phyloP scores from a whole-genome alignment of 2,113 vertebrate species.

The Patagioenas fasciata region DNA sequence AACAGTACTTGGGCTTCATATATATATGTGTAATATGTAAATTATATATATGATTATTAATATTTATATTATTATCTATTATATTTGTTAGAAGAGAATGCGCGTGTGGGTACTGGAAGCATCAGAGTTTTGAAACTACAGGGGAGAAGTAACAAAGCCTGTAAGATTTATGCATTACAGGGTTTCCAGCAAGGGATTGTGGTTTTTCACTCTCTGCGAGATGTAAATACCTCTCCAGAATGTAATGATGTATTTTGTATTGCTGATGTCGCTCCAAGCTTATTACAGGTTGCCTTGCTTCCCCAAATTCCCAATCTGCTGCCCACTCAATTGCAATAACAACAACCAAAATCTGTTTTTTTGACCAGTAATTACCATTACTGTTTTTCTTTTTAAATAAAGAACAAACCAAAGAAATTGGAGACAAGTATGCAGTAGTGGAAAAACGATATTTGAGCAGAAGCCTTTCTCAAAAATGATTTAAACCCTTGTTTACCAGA shows the following conservation, averaged over 20 bases:
- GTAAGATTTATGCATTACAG: neutral
- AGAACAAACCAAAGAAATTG: neutral
- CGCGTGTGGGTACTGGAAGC: neutral
- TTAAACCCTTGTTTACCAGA: conserved; percentile 60
- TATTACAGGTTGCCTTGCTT: neutral
- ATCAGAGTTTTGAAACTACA: neutral
- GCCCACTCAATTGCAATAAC: neutral
- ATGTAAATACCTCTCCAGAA: neutral
- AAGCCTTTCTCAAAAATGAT: conserved; percentile 54
- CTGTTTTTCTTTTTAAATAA: neutral
- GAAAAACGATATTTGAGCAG: conserved; percentile 28
- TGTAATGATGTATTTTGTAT: neutral
- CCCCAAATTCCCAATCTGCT: neutral
- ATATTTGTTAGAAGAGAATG: neutral
- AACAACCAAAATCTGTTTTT: neutral
- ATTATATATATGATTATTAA: no score
- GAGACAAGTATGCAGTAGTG: neutral
- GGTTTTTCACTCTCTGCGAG: neutral
- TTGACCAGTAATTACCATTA: neutral
- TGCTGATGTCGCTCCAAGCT: neutral
- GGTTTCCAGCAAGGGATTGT: neutral
- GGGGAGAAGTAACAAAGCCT: neutral
- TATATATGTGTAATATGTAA: no score
- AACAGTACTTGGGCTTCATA: neutral
- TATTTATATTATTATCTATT: no score